Evolutionary conservation across 2,113 vertebrate species (phyloP).

Genomic region (Semnopithecus entellus): DNA sequence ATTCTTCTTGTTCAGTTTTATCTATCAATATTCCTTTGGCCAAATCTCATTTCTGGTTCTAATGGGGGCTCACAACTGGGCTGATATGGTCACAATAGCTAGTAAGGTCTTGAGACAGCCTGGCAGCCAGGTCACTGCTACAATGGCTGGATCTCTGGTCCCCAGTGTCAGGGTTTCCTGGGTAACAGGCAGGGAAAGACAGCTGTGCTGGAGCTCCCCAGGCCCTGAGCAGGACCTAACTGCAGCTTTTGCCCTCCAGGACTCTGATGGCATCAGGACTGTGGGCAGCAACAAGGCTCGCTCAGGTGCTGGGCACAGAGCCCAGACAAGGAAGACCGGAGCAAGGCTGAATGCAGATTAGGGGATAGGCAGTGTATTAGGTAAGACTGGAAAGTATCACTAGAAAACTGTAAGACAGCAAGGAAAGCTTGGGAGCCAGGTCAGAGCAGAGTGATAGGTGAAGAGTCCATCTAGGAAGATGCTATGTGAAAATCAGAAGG

Average conservation of each 20-base stretch:
- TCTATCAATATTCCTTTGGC: not conserved
- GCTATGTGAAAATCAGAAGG: not conserved
- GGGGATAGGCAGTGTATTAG: not conserved
- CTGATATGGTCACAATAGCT: not conserved
- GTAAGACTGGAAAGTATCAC: not conserved
- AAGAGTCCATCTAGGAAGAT: not conserved
- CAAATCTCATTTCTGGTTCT: not conserved
- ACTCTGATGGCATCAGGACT: not conserved
- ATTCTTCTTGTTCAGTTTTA: not conserved
- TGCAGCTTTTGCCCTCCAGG: not conserved
- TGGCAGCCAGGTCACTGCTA: not conserved
- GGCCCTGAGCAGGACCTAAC: not conserved
- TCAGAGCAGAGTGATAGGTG: not conserved
- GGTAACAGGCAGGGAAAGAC: not conserved
- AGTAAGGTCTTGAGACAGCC: not conserved
- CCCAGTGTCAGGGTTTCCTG: not conserved
- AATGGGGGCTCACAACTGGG: not conserved
- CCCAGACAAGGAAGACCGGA: not conserved
- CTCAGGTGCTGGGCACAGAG: not conserved
- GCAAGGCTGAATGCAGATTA: not conserved
- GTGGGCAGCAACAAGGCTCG: not conserved
- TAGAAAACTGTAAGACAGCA: not conserved
- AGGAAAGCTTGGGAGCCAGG: not conserved
- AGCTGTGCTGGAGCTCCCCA: not conserved
- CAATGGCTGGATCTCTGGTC: not conserved